phyloP scores from a whole-genome alignment of 2,113 vertebrate species.

The Etheostoma spectabile region DNA sequence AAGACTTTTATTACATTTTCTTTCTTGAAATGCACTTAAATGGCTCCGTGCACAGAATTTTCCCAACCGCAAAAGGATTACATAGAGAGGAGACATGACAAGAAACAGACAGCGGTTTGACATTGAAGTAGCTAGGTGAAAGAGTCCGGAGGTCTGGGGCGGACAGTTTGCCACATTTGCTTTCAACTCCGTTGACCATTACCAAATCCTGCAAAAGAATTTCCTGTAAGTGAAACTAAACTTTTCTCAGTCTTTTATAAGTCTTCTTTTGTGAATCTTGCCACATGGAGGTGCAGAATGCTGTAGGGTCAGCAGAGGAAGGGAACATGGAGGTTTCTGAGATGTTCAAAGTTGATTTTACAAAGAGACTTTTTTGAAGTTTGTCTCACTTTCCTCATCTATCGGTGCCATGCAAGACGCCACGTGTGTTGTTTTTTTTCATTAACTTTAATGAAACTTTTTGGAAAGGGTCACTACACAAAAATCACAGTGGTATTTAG shows the following conservation, averaged over 20 bases:
- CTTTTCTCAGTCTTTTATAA: neutral
- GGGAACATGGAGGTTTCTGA: neutral
- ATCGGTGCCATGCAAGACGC: too few relatives aligned
- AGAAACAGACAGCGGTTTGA: conserved; percentile 22
- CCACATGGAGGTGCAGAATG: conserved; percentile 26
- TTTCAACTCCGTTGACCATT: conserved; percentile 18
- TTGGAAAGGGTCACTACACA: neutral
- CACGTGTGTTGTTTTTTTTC: neutral
- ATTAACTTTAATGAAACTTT: neutral
- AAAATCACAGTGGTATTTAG: neutral
- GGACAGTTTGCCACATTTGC: conserved; percentile 14
- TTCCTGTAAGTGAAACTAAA: neutral
- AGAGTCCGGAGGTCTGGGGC: neutral
- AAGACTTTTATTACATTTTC: neutral
- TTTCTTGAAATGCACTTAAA: conserved; percentile 14
- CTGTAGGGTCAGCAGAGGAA: neutral
- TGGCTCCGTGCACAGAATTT: conserved; percentile 11
- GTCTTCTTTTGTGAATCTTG: neutral
- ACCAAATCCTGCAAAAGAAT: conserved; percentile 11
- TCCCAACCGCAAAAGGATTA: conserved; percentile 15
- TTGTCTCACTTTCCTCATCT: neutral
- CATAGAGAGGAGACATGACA: conserved; percentile 20
- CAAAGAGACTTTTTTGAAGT: neutral
- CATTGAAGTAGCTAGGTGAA: neutral
- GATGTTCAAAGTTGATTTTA: neutral